Conservation (phyloP, 2,113 vertebrate genomes). For the Taxidea taxus region DNA sequence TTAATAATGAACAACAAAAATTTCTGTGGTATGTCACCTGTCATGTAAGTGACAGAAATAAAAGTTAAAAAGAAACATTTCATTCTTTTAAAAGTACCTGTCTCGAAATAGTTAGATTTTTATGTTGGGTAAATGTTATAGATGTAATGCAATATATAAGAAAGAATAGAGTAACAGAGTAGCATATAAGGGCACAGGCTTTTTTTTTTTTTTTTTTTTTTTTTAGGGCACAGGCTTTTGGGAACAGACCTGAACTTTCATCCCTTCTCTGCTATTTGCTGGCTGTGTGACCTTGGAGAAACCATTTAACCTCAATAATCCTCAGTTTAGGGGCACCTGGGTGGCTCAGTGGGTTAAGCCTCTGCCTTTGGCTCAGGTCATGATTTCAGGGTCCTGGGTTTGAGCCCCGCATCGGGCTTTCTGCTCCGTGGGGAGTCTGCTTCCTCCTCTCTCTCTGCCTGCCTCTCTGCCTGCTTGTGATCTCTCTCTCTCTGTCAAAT, state of each 20-base stretch:
- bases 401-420: no score
- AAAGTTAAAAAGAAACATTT: constrained; percentile 38
- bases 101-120: constrained; percentile 26
- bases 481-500: no score
- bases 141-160: not conserved
- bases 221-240: not conserved
- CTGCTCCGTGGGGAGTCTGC: no score
- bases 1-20: constrained; percentile 38
- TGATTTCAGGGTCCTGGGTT: no score
- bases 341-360: no score
- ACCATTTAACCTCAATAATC: not conserved
- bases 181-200: not conserved
- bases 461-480: no score
- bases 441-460: no score
- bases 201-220: no score
- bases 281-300: not conserved
- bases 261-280: not conserved
- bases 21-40: constrained; percentile 32
- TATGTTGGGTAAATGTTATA: constrained; percentile 26
- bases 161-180: not conserved
- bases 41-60: constrained; percentile 15
- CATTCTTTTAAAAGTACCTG: not conserved
- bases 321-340: not conserved
- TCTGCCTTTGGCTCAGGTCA: no score
- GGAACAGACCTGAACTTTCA: not conserved